Evolutionary conservation across 2,113 vertebrate species (phyloP).

Genomic region (Oreotrochilus melanogaster): DNA sequence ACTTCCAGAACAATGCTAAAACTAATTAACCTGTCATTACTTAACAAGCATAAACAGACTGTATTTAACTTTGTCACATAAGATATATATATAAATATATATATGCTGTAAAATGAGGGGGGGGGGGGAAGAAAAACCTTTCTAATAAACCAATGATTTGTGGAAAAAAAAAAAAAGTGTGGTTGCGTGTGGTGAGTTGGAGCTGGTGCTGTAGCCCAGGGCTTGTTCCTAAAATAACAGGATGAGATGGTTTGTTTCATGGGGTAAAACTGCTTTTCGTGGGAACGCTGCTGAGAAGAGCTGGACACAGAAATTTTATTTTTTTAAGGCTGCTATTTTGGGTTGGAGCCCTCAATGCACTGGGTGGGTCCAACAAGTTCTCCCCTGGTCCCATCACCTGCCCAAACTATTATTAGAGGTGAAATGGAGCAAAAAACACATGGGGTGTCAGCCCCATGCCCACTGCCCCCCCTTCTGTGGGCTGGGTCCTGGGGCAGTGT

Average conservation of each 20-base stretch:
- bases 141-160: slow-evolving; percentile 83
- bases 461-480: too few relatives aligned
- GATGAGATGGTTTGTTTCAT: not conserved
- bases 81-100: slow-evolving; percentile 72
- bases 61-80: slow-evolving; percentile 84
- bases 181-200: not conserved
- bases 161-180: slow-evolving; percentile 45
- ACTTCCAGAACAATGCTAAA: slow-evolving; percentile 68
- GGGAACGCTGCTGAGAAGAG: not conserved
- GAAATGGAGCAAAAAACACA: rapidly evolving
- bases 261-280: not conserved
- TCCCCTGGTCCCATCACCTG: rapidly evolving
- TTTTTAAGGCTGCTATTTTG: not conserved
- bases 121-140: slow-evolving; percentile 57
- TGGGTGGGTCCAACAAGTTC: not conserved
- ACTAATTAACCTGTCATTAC: slow-evolving; percentile 70
- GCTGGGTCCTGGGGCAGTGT: too few relatives aligned
- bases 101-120: slow-evolving; percentile 81
- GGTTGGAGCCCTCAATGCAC: not conserved
- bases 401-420: too few relatives aligned
- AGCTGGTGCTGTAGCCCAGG: not conserved
- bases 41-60: slow-evolving; percentile 72
- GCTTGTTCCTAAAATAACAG: not conserved
- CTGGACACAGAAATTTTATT: not conserved
- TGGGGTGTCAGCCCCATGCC: too few relatives aligned